These are phyloP conservation scores for Uria aalge DNA, from an alignment of 2,113 vertebrate species.

Conservation along the genomic window DNA sequence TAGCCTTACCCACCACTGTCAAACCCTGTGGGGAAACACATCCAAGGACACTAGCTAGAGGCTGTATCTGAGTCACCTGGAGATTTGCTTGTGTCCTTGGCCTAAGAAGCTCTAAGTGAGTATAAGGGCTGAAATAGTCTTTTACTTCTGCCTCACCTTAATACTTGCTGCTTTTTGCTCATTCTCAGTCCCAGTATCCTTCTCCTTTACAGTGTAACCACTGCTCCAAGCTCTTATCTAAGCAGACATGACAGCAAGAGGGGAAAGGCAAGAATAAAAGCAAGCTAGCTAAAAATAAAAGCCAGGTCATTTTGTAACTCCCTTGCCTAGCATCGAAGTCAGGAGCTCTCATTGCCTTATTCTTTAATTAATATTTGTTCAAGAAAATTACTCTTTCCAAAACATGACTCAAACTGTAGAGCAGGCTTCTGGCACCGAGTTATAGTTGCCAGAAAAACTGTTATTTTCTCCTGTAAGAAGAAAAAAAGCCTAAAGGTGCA, in stretches of 20 bases:
- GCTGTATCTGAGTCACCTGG: not conserved
- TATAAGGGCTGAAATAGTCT: fast-evolving
- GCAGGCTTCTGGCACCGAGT: not conserved
- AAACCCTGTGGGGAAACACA: not conserved
- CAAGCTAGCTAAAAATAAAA: not conserved
- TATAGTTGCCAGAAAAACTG: not conserved
- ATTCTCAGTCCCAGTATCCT: not conserved
- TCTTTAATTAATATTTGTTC: not conserved
- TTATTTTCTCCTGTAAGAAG: not conserved
- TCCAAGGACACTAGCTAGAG: not conserved
- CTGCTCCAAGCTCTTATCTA: not conserved
- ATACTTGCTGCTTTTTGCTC: not conserved
- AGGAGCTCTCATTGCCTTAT: not conserved
- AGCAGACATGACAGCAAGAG: not conserved
- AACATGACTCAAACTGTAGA: not conserved
- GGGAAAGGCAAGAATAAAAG: not conserved
- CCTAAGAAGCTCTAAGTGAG: not conserved
- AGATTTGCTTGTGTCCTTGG: not conserved
- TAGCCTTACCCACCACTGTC: not conserved
- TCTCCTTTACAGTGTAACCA: not conserved
- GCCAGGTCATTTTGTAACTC: not conserved
- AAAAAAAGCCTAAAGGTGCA: not conserved
- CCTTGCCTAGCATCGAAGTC: not conserved
- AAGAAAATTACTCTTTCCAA: not conserved
- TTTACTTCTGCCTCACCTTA: not conserved